Base-by-base conservation (phyloP, 1,140 invertebrate genomes). In the Ostrea denselamellosa region DNA sequence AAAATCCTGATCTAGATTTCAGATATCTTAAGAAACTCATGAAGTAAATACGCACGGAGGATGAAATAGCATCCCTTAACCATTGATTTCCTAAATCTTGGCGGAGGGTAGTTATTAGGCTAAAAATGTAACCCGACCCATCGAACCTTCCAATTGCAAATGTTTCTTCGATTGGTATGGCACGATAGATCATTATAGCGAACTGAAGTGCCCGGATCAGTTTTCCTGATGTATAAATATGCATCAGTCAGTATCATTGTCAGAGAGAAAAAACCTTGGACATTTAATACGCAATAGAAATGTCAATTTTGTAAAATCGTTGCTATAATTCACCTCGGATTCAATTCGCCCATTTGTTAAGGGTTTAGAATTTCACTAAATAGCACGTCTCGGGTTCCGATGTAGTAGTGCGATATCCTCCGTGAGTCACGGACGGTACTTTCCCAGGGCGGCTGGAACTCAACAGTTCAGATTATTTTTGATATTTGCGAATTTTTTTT, bases 281-380 rank as follows among this genome's bases (percentile, higher is more conserved):
- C 44, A 83, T 83, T 83, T 83, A 83, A 83, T 83, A 83, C 82
- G 44, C 52, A 52, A 83, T 54, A 83, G 82, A 83, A 83, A 83
- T 83, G 82, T 83, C 82, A 83, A 83, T 83, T 83, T 83, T 54
- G 52, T 83, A 83, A 54, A 54, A 83, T 52, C 82, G 44, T 83
- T 83, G 44, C 82, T 53, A 53, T 83, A 52, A 54, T 54, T 83
- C 82, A 83, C 82, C 44, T 53, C 52, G 52, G 82, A 83, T 83
- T 83, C 44, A 25, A 53, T 83, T 83, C 82, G 17, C 52, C 82
- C 82, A 83, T 83, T 83, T 83, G 82, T 83, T 83, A n/a, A 25
- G 9, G 19, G 82, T 52, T n/a, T 83, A n/a, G 52, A 83, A 34
- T 83, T 53, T 53, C 82, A 54, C 82, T 77, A 83, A 83, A 83